Evolutionary conservation across 2,888 invertebrate genomes (phyloP), one percentile per base, ranked within the genome.

Genomic region (Syritta pipiens): DNA sequence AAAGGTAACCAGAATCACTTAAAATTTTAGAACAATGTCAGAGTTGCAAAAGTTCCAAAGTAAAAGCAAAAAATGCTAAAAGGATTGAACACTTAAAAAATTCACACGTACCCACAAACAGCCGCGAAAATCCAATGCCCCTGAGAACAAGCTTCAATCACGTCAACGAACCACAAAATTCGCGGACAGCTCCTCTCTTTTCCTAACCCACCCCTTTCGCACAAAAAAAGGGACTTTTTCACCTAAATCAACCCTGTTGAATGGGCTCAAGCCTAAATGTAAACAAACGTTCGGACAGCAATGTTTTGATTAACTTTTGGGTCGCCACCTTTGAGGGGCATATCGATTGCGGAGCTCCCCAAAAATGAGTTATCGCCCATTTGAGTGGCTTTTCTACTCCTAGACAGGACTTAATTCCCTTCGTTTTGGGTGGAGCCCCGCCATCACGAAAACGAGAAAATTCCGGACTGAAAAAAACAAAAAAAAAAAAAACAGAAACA

Each of bases 201-300:
- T 14, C 14, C n/a, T n/a, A n/a, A n/a, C n/a, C n/a, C n/a, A n/a
- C n/a, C n/a, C n/a, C n/a, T n/a, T n/a, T n/a, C n/a, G n/a, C n/a
- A n/a, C n/a, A n/a, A n/a, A n/a, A 32, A 32, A 12, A 3, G 6
- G 7, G 37, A 37, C 37, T 14, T 14, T 1, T 28, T 62, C 12
- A 4, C n/a, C 9, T 40, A 26, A 63, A 17, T 40, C 22, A 53
- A 42, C 40, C 48, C 48, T 59, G 42, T 69, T 59, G 49, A 48
- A 51, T 40, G 42, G 2, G 26, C 49, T 17, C 19, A 17, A 42
- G 30, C 5, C 19, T 9, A 63, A 40, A 42, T 30, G 49, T 42
- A 30, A 44, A 51, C 48, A 60, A 51, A 32, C 12, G 40, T 48
- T 17, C 57, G 30, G 19, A 40, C 37, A 35, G 17, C 40, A 40